Conservation (phyloP, 1,140 invertebrate genomes). For the Branchinecta lynchi region DNA sequence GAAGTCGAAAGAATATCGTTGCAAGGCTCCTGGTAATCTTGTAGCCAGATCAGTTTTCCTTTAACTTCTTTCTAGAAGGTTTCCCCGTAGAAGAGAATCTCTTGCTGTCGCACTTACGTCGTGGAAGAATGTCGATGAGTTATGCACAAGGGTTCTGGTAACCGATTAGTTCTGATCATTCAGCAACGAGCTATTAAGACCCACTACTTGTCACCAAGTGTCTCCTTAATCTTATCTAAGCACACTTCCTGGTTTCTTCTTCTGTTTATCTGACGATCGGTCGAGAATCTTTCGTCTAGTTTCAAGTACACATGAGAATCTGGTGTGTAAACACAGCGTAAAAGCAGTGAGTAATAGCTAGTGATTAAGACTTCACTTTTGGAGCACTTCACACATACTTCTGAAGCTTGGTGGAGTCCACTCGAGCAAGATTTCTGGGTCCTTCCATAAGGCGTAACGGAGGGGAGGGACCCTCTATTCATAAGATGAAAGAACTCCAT, state of each 20-base stretch:
- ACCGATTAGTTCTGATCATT: too few relatives aligned
- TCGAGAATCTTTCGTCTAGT: neutral
- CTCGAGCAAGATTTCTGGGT: neutral
- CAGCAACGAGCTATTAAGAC: too few relatives aligned
- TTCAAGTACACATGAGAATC: conserved; percentile 10
- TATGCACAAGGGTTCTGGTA: too few relatives aligned
- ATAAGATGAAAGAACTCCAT: neutral
- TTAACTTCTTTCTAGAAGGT: too few relatives aligned
- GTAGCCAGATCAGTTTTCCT: too few relatives aligned
- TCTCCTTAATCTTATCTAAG: too few relatives aligned
- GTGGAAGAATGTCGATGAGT: too few relatives aligned
- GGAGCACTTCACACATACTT: conserved; percentile 7
- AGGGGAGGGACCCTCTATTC: neutral
- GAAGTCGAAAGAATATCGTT: neutral
- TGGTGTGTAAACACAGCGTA: conserved; percentile 3
- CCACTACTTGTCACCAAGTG: too few relatives aligned
- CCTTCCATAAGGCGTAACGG: neutral
- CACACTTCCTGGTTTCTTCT: too few relatives aligned
- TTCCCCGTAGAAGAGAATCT: too few relatives aligned
- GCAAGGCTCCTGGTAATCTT: neutral
- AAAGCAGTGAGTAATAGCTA: conserved; percentile 6
- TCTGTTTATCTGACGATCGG: neutral
- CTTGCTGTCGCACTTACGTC: too few relatives aligned
- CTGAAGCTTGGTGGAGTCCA: neutral
- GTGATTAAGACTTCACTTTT: neutral